Evolutionary conservation across 35 echinoderm and acorn worm species (phyloP).

Genomic region (Anneissia japonica): DNA sequence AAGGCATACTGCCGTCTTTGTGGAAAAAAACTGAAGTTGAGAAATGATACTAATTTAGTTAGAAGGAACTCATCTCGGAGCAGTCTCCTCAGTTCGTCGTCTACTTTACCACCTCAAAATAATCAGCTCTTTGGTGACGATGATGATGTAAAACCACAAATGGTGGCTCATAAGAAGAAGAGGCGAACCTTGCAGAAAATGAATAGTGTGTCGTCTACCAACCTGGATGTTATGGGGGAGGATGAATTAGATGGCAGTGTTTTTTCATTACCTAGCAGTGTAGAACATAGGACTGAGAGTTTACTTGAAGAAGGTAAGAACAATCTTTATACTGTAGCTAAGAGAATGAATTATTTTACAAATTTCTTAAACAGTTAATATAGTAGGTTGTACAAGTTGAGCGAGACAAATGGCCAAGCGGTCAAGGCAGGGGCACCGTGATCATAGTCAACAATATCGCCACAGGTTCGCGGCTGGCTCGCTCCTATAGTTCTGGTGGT

Average conservation of each 20-base stretch:
- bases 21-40: background rate
- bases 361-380: no score
- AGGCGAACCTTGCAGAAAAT: background rate
- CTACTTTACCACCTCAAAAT: background rate
- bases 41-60: background rate
- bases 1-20: background rate
- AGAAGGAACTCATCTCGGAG: background rate
- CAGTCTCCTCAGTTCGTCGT: background rate
- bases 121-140: background rate
- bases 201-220: background rate
- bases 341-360: no score
- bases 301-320: background rate
- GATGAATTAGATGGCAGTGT: background rate
- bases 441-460: no score
- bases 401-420: no score
- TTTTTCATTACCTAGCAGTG: background rate
- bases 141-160: background rate
- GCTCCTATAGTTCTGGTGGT: no score
- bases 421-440: no score
- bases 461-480: no score
- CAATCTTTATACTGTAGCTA: no score
- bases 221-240: background rate
- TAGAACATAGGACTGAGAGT: background rate
- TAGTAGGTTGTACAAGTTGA: no score
- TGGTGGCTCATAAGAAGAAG: background rate